A percentile compares a stretch with the other conserved stretches of the same genome.
Conservation (phyloP, 2,888 invertebrate genomes). For the Rhabditoides inermis region DNA sequence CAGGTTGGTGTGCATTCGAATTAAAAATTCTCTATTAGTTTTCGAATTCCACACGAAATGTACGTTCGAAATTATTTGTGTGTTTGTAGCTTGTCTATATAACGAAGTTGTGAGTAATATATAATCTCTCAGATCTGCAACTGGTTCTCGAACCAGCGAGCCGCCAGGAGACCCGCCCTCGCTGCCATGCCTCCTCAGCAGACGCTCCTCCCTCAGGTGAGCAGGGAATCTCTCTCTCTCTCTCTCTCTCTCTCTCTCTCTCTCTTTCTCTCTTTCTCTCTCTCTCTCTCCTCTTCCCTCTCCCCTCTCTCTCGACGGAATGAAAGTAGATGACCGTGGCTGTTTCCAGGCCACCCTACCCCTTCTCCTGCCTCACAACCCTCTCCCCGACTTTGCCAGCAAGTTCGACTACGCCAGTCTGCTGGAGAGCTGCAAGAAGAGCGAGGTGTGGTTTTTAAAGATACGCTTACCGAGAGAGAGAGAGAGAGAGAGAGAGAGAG, state of each 20-base stretch:
- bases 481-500: slow-evolving; percentile 1
- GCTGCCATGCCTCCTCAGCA: slow-evolving; percentile 7
- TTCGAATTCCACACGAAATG: no score
- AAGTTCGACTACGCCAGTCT: slow-evolving; percentile 18
- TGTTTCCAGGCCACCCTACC: slow-evolving; percentile 8
- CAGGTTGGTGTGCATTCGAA: slow-evolving; percentile 21
- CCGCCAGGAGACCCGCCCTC: slow-evolving; percentile 10
- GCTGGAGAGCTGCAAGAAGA: slow-evolving; percentile 12
- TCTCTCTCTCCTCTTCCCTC: no score
- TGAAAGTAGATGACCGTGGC: neutral
- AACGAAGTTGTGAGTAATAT: no score
- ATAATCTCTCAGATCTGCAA: slow-evolving; percentile 51
- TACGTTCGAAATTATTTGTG: no score
- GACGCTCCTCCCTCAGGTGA: slow-evolving; percentile 4
- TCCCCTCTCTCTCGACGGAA: no score
- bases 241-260: no score
- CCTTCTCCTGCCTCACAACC: slow-evolving; percentile 7
- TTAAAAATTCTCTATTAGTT: no score
- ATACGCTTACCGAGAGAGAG: no score
- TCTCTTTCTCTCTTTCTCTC: no score
- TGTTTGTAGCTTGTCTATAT: no score
- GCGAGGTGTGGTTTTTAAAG: no score
- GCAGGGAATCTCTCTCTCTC: neutral
- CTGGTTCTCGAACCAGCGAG: slow-evolving; percentile 82
- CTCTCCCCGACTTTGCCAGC: slow-evolving; percentile 1